Evolutionary conservation across 1,140 invertebrate genomes (phyloP), one percentile per base, ranked within the genome.

Genomic region (Aphelenchoides besseyi): DNA sequence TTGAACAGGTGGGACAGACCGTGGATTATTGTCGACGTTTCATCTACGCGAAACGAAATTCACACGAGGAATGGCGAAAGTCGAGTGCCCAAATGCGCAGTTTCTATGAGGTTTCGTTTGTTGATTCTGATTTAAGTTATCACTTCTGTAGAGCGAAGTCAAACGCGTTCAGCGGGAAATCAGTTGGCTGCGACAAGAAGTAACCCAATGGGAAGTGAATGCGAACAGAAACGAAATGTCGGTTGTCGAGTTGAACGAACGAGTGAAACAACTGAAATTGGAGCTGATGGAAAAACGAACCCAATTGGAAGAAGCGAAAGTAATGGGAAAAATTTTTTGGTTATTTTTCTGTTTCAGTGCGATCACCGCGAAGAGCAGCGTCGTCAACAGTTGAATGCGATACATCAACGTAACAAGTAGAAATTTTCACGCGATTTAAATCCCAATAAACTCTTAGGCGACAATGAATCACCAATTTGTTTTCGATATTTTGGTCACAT

Each of bases 91-190:
- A 3, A 33, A 33, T 66, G 32, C n/a, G 63, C n/a, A 23, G 12
- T 18, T 18, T 36, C 32, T 36, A 37, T 53, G 32, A 37, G 63
- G 63, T 66, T 23, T 53, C 12, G 16, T 66, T 18, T 3, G 5
- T 64, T 59, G 5, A 53, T 3, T 3, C 3, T 64, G 5, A 8
- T 23, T 64, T 64, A 52, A 23, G 23, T 57, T n/a, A 59, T 26
- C 9, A 8, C 23, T 64, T 59, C 23, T 64, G 8, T 64, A 66
- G 63, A 66, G 1, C 36, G 63, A 66, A 32, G 12, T 66, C n/a
- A 66, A 66, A 16, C 30, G 63, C 16, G 63, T 66, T 3, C 63
- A 66, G 63, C 36, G 29, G 3, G 63, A 66, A 32, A 35, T 66
- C 30, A 30, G 36, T 32, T 16, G 16, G 18, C 63, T 66, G 32